Evolutionary conservation across 1,140 invertebrate genomes (phyloP).

Genomic region (Calosoma granatense): DNA sequence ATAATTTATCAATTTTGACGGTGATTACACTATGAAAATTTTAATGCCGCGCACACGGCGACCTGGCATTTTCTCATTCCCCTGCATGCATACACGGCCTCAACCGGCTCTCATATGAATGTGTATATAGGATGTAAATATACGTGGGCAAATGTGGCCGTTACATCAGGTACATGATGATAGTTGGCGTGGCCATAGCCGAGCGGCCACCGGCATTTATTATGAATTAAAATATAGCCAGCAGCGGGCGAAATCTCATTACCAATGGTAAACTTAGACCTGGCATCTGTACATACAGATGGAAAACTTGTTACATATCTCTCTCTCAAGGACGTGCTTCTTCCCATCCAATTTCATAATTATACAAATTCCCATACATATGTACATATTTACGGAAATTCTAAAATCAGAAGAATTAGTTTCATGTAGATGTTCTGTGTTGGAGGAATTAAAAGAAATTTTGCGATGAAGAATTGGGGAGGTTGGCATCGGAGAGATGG

Average conservation of each 20-base stretch:
- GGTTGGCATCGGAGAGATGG: too few species aligned
- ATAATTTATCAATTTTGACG: constrained; percentile 8
- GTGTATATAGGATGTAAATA: too few species aligned
- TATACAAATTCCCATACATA: neutral
- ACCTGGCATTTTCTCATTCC: too few species aligned
- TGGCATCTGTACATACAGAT: neutral
- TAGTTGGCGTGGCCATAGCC: neutral
- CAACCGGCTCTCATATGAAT: too few species aligned
- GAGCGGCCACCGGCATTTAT: neutral
- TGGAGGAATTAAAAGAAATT: too few species aligned
- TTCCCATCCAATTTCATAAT: neutral
- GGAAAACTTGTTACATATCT: neutral
- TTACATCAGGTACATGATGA: too few species aligned
- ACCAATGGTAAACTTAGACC: neutral
- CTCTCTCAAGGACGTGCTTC: neutral
- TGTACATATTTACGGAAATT: too few species aligned
- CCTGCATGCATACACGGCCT: too few species aligned
- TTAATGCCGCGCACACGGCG: constrained; percentile 5
- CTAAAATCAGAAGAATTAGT: too few species aligned
- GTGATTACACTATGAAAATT: constrained; percentile 9
- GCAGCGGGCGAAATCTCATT: neutral
- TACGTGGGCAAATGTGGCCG: too few species aligned
- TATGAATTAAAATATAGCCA: neutral
- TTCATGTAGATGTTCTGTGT: too few species aligned
- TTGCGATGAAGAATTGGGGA: neutral